phyloP scores from a whole-genome alignment of 2,797 vertebrate species.

The Morus bassanus region DNA sequence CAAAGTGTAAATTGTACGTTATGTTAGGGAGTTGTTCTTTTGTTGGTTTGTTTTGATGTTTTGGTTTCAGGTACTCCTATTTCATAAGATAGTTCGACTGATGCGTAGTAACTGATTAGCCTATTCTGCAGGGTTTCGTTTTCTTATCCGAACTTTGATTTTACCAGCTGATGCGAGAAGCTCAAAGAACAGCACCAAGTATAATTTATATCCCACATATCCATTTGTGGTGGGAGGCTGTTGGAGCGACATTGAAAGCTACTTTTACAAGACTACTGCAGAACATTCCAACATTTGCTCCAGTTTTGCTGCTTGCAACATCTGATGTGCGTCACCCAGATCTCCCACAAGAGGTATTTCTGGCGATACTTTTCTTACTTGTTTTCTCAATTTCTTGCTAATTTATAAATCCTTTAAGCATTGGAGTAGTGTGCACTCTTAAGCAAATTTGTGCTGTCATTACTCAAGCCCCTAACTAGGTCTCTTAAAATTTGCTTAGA shows the following conservation, averaged over 20 bases:
- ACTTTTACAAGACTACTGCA: constrained; percentile 88
- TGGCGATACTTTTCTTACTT: not conserved
- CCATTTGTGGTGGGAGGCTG: constrained; percentile 92
- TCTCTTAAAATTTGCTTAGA: not conserved
- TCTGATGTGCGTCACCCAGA: constrained; percentile 77
- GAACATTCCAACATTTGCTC: constrained; percentile 90
- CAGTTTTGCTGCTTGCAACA: constrained; percentile 91
- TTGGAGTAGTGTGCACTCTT: not conserved
- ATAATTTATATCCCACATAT: constrained; percentile 92
- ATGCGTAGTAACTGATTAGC: not conserved
- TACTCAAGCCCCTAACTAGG: not conserved
- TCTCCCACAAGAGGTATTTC: constrained; percentile 85
- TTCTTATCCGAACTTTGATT: not conserved
- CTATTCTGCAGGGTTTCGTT: not conserved
- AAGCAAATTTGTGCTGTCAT: not conserved
- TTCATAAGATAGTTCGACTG: not conserved
- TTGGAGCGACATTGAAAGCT: constrained; percentile 83
- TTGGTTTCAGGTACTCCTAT: not conserved
- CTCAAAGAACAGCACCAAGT: constrained; percentile 90
- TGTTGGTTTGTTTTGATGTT: not conserved
- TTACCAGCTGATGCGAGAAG: constrained; percentile 88
- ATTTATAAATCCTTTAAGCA: not conserved
- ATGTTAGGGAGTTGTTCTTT: not conserved
- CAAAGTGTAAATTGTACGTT: not conserved
- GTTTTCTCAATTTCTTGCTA: not conserved